A percentile compares a stretch with the other conserved stretches of the same genome.
Conservation (phyloP, 2,888 invertebrate species). For the Nomada fucata region DNA sequence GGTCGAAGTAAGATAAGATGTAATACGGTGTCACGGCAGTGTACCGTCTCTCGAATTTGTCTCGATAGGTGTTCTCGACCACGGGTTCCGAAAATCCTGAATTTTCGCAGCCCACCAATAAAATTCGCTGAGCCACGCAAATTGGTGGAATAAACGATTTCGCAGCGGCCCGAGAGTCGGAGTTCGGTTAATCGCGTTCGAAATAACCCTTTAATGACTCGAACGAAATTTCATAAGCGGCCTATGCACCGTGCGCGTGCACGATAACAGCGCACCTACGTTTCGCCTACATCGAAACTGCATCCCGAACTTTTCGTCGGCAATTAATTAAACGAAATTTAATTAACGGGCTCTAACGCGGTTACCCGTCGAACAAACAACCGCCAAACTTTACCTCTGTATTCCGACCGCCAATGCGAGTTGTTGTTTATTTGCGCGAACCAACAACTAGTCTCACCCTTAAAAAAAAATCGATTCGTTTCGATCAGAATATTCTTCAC, state of each 20-base stretch:
- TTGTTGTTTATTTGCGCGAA: no score
- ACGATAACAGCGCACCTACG: background rate
- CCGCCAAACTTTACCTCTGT: background rate
- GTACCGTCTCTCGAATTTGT: background rate
- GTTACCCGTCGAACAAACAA: slow-evolving; percentile 7
- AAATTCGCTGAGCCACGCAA: slow-evolving; percentile 40
- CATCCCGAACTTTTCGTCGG: slow-evolving; percentile 12
- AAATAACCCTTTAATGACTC: slow-evolving; percentile 27
- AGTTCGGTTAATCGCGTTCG: slow-evolving; percentile 46
- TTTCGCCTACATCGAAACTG: no score
- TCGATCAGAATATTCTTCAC: no score
- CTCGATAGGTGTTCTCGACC: background rate
- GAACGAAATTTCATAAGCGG: slow-evolving; percentile 50
- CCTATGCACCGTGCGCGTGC: background rate
- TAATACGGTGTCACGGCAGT: slow-evolving; percentile 5
- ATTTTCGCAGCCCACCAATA: slow-evolving; percentile 21
- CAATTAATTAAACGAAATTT: slow-evolving; percentile 36
- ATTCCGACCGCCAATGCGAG: background rate
- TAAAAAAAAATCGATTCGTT: slow-evolving; percentile 17
- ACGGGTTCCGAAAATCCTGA: slow-evolving; percentile 13
- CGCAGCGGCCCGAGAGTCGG: background rate
- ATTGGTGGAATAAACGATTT: slow-evolving; percentile 27
- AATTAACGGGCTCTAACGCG: background rate
- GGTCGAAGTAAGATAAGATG: background rate
- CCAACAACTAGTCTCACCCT: background rate